These are phyloP conservation scores for Pollenia angustigena DNA, from an alignment of 2,888 invertebrate genomes.

Conservation along the genomic window DNA sequence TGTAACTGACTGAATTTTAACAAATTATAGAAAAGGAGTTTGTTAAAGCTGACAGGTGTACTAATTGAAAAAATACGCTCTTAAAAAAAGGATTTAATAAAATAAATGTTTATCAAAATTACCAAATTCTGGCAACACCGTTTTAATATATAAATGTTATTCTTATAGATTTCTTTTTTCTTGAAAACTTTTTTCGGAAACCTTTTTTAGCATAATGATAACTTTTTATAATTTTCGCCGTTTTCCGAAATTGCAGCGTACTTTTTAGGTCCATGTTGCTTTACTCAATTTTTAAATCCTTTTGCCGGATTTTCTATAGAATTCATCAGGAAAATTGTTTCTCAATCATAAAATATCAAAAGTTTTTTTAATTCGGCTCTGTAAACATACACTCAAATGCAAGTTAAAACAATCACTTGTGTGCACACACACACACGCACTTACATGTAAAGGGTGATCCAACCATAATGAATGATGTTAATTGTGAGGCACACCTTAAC, in stretches of 20 bases:
- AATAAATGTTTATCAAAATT: too few relatives aligned
- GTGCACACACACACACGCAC: not conserved
- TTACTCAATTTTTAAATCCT: not conserved
- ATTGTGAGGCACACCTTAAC: too few relatives aligned
- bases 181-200: too few relatives aligned
- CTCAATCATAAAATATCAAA: slow-evolving; percentile 44
- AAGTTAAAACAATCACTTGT: not conserved
- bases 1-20: slow-evolving; percentile 51
- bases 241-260: not conserved
- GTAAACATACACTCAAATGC: not conserved
- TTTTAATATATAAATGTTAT: too few relatives aligned
- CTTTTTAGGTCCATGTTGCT: not conserved
- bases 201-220: too few relatives aligned
- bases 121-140: too few relatives aligned
- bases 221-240: not conserved
- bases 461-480: too few relatives aligned
- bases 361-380: not conserved
- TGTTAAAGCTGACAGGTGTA: not conserved
- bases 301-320: slow-evolving; percentile 19
- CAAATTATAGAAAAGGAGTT: slow-evolving; percentile 36
- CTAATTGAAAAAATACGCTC: too few relatives aligned
- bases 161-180: too few relatives aligned
- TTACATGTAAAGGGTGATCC: too few relatives aligned
- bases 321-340: slow-evolving; percentile 54
- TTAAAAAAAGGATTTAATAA: too few relatives aligned